These are phyloP conservation scores for Zapus hudsonius DNA, from an alignment of 2,113 vertebrate genomes.

Conservation along the genomic window DNA sequence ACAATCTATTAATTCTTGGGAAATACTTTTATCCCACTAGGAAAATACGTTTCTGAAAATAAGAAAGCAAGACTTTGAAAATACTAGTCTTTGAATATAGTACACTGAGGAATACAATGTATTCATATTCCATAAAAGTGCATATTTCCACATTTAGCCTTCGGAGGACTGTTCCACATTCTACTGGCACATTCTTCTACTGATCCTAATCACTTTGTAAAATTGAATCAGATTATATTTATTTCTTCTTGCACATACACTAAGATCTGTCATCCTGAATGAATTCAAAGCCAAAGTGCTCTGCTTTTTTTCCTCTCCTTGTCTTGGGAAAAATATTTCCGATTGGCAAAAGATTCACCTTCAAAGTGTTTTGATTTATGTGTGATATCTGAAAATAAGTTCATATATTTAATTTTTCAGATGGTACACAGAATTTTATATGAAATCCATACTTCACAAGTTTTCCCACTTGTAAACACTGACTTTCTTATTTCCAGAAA, in stretches of 20 bases:
- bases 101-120: background rate
- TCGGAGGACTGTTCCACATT: background rate
- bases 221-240: background rate
- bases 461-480: background rate
- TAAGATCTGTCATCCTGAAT: background rate
- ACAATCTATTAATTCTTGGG: background rate
- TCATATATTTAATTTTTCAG: constrained; percentile 21
- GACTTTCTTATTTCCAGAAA: background rate
- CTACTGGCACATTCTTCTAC: background rate
- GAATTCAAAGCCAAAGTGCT: background rate
- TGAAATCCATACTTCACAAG: background rate
- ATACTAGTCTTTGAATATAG: background rate
- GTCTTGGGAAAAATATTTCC: background rate
- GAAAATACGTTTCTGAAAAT: background rate
- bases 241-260: background rate
- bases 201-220: background rate
- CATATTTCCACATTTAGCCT: background rate
- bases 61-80: background rate
- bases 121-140: background rate
- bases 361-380: background rate
- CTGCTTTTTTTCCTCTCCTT: background rate
- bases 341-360: background rate
- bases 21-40: background rate
- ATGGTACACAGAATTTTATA: background rate
- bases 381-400: background rate